Conservation (phyloP, 2,113 vertebrate species). For the Tachycineta bicolor region DNA sequence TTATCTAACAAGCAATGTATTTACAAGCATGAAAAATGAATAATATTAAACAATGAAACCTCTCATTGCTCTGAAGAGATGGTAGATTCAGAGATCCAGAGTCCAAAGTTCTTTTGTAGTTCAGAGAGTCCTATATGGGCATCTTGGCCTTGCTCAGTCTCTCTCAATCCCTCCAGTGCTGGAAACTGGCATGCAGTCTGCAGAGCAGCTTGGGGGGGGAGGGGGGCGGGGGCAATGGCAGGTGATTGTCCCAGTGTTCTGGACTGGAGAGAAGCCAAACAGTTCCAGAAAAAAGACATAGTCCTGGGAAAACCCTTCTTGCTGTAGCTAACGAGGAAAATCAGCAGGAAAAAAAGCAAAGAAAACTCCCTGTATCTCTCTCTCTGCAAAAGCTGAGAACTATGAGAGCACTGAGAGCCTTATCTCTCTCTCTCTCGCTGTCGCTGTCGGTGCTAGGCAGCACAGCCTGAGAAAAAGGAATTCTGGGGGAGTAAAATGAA, state of each 20-base stretch:
- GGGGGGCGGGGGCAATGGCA: accelerated
- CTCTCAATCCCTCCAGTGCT: too few species aligned
- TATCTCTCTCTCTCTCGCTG: too few species aligned
- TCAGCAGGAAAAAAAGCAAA: neutral
- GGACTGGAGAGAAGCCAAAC: neutral
- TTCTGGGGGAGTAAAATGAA: too few species aligned
- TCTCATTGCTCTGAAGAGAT: neutral
- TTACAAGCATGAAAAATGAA: neutral
- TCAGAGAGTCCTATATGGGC: neutral
- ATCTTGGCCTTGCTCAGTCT: too few species aligned
- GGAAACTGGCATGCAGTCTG: accelerated
- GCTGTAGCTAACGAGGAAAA: neutral
- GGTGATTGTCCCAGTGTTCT: too few species aligned
- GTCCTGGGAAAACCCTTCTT: neutral
- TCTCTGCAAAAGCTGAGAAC: too few species aligned
- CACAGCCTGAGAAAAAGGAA: too few species aligned
- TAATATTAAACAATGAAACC: neutral
- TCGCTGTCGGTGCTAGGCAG: too few species aligned
- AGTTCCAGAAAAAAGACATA: neutral
- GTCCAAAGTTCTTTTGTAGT: neutral
- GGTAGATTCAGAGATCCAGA: neutral
- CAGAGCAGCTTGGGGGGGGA: neutral
- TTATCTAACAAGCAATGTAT: neutral
- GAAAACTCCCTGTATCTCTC: neutral
- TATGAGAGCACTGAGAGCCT: neutral